Evolutionary conservation across 1,140 invertebrate genomes (phyloP).

Genomic region (Ostrea denselamellosa): DNA sequence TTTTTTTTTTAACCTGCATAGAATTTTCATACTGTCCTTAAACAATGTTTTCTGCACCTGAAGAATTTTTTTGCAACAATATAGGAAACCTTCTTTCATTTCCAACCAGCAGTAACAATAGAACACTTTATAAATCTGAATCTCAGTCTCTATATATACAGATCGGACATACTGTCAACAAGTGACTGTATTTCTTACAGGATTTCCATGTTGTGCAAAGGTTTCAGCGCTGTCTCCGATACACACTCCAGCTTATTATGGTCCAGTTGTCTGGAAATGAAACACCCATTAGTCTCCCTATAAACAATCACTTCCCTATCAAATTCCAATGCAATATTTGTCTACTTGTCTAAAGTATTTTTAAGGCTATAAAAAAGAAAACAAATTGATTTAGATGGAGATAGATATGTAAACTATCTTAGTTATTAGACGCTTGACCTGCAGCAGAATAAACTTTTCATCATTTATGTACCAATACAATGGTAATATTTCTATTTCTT

Average conservation of each 20-base stretch:
- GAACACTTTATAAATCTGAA: neutral
- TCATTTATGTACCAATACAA: neutral
- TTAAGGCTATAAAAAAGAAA: neutral
- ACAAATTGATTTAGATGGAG: neutral
- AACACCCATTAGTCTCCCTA: neutral
- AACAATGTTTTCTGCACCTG: constrained; percentile 3
- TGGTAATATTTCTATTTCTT: neutral
- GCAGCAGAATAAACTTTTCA: neutral
- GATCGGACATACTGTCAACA: constrained; percentile 6
- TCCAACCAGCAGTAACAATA: neutral
- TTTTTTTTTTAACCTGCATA: neutral
- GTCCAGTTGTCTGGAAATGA: constrained; percentile 88
- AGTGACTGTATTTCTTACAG: constrained; percentile 85
- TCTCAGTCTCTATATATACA: neutral
- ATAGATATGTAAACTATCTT: neutral
- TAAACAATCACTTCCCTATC: constrained; percentile 8
- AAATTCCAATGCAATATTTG: constrained; percentile 22
- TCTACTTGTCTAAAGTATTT: neutral
- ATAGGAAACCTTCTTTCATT: neutral
- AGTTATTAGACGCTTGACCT: neutral
- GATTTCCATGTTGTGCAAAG: constrained; percentile 91
- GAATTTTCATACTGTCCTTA: neutral
- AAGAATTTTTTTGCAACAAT: neutral
- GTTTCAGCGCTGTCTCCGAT: constrained; percentile 91
- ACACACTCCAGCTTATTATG: constrained; percentile 96